Evolutionary conservation across 2,888 invertebrate genomes (phyloP).

Genomic region (Heterodera filipjevi): DNA sequence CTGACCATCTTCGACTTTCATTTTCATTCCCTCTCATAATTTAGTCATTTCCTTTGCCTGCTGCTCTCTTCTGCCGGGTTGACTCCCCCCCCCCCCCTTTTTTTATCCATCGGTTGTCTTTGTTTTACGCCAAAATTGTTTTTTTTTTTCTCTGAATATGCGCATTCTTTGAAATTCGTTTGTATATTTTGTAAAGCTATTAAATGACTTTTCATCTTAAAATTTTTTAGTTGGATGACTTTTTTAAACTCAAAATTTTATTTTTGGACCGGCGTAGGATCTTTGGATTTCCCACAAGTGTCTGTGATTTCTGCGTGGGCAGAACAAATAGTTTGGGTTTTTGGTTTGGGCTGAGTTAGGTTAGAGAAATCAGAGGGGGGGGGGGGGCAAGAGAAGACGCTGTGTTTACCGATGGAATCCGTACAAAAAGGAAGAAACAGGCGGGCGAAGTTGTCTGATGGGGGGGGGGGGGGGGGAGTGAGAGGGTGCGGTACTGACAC

Average conservation of each 20-base stretch:
- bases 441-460: not conserved
- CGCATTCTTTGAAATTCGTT: not conserved
- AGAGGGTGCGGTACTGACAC: not conserved
- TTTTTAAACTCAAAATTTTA: not conserved
- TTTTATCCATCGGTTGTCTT: not conserved
- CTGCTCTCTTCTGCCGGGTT: not conserved
- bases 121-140: not conserved
- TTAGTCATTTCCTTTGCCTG: not conserved
- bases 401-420: not conserved
- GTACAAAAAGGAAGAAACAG: not conserved
- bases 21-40: not conserved
- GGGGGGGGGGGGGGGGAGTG: not conserved
- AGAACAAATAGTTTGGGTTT: not conserved
- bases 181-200: not conserved
- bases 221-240: not conserved
- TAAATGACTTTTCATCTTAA: not conserved
- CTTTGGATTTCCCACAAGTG: not conserved
- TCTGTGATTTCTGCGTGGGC: slow-evolving; percentile 7
- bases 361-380: not conserved
- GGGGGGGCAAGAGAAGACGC: not conserved
- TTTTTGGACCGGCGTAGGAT: not conserved
- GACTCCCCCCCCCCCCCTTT: not conserved
- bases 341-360: not conserved
- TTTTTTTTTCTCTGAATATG: not conserved
- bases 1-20: not conserved